Evolutionary conservation across 2,113 vertebrate genomes (phyloP).

Genomic region (Piprites chloris): DNA sequence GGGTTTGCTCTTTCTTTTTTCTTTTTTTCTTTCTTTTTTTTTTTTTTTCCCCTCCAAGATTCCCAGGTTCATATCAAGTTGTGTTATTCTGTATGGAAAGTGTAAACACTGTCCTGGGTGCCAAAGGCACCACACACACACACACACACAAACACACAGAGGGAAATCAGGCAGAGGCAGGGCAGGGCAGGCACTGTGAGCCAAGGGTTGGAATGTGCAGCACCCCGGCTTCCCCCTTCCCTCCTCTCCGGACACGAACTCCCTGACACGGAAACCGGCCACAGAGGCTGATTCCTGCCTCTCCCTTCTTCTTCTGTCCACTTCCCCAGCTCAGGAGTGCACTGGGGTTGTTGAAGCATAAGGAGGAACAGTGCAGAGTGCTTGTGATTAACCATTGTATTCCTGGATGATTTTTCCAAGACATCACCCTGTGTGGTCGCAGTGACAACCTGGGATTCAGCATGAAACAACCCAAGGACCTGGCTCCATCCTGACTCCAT

Average conservation of each 20-base stretch:
- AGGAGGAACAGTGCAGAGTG: neutral
- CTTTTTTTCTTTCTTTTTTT: neutral
- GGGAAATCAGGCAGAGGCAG: neutral
- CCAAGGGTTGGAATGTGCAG: neutral
- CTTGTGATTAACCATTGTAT: neutral
- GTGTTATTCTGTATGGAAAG: neutral
- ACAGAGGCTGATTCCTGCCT: neutral
- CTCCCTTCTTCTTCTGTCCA: neutral
- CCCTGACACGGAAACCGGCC: neutral
- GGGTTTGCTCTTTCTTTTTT: neutral
- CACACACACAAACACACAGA: neutral
- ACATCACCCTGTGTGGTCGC: neutral
- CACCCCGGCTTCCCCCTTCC: neutral
- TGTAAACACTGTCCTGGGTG: neutral
- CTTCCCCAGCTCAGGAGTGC: neutral
- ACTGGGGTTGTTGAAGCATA: neutral
- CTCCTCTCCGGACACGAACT: neutral
- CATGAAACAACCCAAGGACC: neutral
- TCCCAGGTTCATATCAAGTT: neutral
- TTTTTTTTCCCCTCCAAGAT: neutral
- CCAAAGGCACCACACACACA: neutral
- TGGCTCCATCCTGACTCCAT: neutral
- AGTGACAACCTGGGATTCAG: neutral
- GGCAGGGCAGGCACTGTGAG: neutral
- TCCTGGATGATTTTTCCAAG: neutral